A percentile compares a stretch with the other conserved stretches of the same genome.
These are phyloP conservation scores for Amblyjoppa proteus DNA, from an alignment of 2,888 invertebrate genomes.

Conservation along the genomic window DNA sequence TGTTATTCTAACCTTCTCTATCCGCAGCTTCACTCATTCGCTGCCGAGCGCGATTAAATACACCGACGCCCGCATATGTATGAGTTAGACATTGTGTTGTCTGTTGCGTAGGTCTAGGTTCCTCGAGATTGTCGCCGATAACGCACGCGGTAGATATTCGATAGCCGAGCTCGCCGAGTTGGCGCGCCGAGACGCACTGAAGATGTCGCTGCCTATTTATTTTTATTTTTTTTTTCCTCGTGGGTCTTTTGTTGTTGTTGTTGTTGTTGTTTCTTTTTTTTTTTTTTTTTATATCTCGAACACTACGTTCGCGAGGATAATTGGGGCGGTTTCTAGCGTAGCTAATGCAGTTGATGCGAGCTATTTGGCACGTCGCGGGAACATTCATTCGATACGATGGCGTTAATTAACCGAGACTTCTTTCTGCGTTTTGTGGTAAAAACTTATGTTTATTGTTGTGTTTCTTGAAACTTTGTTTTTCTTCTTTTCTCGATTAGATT, in stretches of 20 bases:
- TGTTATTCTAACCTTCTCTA: conserved; percentile 33
- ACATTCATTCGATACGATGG: background rate
- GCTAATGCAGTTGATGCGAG: background rate
- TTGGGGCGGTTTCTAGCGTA: background rate
- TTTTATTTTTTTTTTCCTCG: background rate
- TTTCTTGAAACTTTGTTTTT: too few relatives aligned
- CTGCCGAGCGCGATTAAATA: background rate
- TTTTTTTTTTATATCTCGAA: background rate
- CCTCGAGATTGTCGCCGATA: conserved; percentile 71
- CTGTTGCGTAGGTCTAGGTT: conserved; percentile 77
- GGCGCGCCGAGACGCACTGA: conserved; percentile 13
- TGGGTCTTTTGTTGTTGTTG: too few relatives aligned
- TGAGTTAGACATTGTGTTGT: conserved; percentile 71
- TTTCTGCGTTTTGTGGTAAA: too few relatives aligned
- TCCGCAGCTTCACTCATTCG: conserved; percentile 21
- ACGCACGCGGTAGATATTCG: conserved; percentile 45
- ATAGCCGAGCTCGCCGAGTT: background rate
- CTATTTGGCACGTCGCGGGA: background rate
- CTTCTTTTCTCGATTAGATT: too few relatives aligned
- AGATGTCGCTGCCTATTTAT: conserved; percentile 11
- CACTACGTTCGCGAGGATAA: background rate
- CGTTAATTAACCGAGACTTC: background rate
- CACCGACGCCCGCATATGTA: conserved; percentile 15
- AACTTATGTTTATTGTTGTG: too few relatives aligned
- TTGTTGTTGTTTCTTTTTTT: too few relatives aligned